phyloP scores from a whole-genome alignment of 1,140 invertebrate genomes.

The Drosophila saltans region DNA sequence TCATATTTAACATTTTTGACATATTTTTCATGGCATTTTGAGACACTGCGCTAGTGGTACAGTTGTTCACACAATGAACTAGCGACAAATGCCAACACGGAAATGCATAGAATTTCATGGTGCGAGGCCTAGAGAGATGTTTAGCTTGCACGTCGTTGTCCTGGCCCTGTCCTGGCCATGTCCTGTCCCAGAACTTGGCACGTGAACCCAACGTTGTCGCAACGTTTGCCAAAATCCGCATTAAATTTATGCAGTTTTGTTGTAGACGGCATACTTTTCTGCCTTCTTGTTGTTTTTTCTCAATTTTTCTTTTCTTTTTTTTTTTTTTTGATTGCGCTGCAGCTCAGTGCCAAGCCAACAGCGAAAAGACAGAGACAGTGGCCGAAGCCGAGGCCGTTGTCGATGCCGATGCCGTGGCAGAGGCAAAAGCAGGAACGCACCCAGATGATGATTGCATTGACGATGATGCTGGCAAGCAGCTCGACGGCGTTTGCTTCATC shows the following conservation, averaged over 20 bases:
- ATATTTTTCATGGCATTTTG: background rate
- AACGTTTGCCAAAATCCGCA: slow-evolving; percentile 78
- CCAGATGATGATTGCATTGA: slow-evolving; percentile 65
- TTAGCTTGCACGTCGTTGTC: slow-evolving; percentile 31
- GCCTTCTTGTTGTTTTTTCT: too few relatives aligned
- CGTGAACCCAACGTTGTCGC: slow-evolving; percentile 72
- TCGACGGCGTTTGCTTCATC: slow-evolving; percentile 57
- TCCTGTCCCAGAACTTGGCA: slow-evolving; percentile 56
- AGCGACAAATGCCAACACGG: slow-evolving; percentile 79
- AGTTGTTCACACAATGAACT: slow-evolving; percentile 56
- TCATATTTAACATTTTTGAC: background rate
- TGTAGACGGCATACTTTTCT: slow-evolving; percentile 55
- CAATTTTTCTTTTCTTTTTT: slow-evolving; percentile 34
- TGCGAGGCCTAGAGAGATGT: slow-evolving; percentile 47
- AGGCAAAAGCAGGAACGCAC: slow-evolving; percentile 1
- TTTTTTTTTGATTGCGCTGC: slow-evolving; percentile 45
- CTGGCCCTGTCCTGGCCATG: slow-evolving; percentile 12
- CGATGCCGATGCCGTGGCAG: too few relatives aligned
- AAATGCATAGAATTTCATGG: slow-evolving; percentile 77
- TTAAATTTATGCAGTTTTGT: slow-evolving; percentile 80
- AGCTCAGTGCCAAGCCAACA: slow-evolving; percentile 45
- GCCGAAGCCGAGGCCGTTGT: background rate
- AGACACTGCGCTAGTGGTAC: slow-evolving; percentile 26
- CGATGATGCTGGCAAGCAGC: slow-evolving; percentile 63
- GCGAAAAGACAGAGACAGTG: background rate